Evolutionary conservation across 2,888 invertebrate genomes (phyloP).

Genomic region (Rotaria socialis): DNA sequence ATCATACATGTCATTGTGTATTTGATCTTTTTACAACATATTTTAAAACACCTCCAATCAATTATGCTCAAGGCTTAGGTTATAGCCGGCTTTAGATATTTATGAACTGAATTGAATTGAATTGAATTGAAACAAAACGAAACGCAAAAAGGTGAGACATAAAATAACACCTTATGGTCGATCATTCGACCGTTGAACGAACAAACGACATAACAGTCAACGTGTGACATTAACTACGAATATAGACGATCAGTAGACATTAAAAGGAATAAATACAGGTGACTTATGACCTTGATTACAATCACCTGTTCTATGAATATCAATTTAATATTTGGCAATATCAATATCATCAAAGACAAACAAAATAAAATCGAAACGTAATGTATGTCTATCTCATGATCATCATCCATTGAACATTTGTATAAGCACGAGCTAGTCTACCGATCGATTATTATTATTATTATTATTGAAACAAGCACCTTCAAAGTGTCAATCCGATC

Average conservation of each 20-base stretch:
- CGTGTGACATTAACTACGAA: slow-evolving; percentile 3
- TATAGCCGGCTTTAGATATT: too few relatives aligned
- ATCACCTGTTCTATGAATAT: neutral
- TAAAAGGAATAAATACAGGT: neutral
- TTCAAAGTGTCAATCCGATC: slow-evolving; percentile 32
- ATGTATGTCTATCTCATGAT: slow-evolving; percentile 26
- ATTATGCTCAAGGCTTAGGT: too few relatives aligned
- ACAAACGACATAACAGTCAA: neutral
- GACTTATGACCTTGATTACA: neutral
- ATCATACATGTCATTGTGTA: too few relatives aligned
- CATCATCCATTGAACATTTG: slow-evolving; percentile 18
- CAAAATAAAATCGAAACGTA: neutral
- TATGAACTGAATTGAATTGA: too few relatives aligned
- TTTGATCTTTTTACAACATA: too few relatives aligned
- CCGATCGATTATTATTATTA: neutral
- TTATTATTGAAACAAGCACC: neutral
- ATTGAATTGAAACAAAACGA: too few relatives aligned
- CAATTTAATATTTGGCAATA: neutral
- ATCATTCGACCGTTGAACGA: neutral
- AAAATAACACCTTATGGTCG: slow-evolving; percentile 2
- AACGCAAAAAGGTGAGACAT: neutral
- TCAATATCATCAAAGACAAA: neutral
- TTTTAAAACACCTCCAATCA: too few relatives aligned
- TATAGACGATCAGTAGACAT: neutral
- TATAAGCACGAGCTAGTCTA: neutral